Base-by-base conservation (phyloP, 1,140 invertebrate species). In the Babylonia areolata region DNA sequence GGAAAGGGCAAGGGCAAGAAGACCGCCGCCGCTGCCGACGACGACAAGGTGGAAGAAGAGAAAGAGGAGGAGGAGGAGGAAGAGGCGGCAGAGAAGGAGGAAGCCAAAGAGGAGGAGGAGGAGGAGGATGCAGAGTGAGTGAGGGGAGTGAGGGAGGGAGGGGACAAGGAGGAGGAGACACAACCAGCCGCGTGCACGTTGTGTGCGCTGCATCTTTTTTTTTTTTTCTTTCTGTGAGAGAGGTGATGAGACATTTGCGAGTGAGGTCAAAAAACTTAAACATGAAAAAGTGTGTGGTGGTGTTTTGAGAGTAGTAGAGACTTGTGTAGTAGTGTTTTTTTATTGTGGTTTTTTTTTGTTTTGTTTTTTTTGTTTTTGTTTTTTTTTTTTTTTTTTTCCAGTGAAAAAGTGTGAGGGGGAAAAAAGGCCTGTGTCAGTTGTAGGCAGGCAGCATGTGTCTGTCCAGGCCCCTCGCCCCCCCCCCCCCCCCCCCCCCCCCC, bases 1-100 rank as follows among this genome's bases (percentile, higher is more conserved):
- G 89, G 90, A 28, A 89, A 90, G 40, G 86, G 46, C 20, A 87
- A 81, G n/a, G 85, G 85, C 37, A 85, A 71, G 81, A 42, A 51
- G 54, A 79, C 5, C 3, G 78, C 40, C 9, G 42, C n/a, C 40
- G 46, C 51, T 9, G 78, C 20, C 2, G 78, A 80, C 42, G 33
- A 80, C 31, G 46, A 54, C 9, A n/a, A 51, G 11, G 78, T 54
- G 42, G 37, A 80, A n/a, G 78, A 80, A 28, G 46, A 80, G 28
- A 42, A 54, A 31, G 78, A 54, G 46, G 78, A 51, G 40, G 46
- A 80, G 33, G 73, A 75, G 12, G 73, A 75, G 23, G 46, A 51
- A 37, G 73, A 33, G 33, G 33, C 17, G 9, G 78, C 9, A n/a
- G 54, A 58, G 9, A 17, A 80, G 40, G 75, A 77, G 17, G 6